Conservation (phyloP, 2,888 invertebrate species). For the Apoda limacodes region DNA sequence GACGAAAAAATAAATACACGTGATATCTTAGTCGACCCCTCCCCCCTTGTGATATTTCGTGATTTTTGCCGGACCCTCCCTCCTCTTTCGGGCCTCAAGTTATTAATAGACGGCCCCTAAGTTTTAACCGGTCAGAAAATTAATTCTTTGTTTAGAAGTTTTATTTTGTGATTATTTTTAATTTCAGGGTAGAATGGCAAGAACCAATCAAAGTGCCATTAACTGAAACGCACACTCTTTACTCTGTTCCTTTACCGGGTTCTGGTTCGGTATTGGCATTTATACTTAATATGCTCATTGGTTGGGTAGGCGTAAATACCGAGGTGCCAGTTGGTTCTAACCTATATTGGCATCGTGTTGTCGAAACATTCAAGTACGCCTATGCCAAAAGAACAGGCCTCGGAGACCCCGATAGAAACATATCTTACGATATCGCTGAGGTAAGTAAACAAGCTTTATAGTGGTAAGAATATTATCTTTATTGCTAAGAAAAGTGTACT, state of each 20-base stretch:
- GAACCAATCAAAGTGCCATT: conserved; percentile 71
- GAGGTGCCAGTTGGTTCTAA: conserved; percentile 35
- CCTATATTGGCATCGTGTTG: conserved; percentile 80
- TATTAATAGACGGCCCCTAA: too few relatives aligned
- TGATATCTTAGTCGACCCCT: too few relatives aligned
- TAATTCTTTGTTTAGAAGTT: background rate
- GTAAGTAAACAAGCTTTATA: too few relatives aligned
- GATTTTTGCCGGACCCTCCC: too few relatives aligned
- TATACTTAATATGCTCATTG: conserved; percentile 82
- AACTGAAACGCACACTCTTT: conserved; percentile 74
- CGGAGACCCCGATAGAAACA: conserved; percentile 74
- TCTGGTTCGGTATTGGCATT: conserved; percentile 85
- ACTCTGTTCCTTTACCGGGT: conserved; percentile 86
- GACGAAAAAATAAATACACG: too few relatives aligned
- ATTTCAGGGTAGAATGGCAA: conserved; percentile 73
- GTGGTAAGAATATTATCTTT: too few relatives aligned
- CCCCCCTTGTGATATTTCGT: too few relatives aligned
- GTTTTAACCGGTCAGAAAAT: too few relatives aligned
- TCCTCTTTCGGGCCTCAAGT: too few relatives aligned
- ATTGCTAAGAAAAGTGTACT: too few relatives aligned
- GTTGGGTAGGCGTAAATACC: conserved; percentile 55
- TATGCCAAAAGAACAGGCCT: conserved; percentile 87
- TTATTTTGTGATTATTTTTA: background rate
- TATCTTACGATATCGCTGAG: conserved; percentile 34
- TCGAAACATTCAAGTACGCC: conserved; percentile 93